phyloP scores from a whole-genome alignment of 2,888 invertebrate species.

The Hypena proboscidalis region DNA sequence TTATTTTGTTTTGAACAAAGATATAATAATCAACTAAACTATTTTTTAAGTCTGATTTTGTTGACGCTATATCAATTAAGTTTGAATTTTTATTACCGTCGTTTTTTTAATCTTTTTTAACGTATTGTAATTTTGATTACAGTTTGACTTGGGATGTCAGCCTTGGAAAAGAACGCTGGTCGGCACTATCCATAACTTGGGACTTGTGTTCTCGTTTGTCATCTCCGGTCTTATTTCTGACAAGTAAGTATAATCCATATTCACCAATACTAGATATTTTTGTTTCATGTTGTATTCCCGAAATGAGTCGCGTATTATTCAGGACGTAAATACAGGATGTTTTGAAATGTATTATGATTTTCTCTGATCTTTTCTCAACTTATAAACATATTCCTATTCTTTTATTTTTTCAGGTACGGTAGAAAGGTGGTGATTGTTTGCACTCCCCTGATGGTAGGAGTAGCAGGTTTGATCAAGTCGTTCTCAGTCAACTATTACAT shows the following conservation, averaged over 20 bases:
- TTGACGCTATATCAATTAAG: too few species aligned
- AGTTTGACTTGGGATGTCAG: slow-evolving; percentile 89
- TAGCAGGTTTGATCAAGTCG: slow-evolving; percentile 88
- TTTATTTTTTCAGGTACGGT: slow-evolving; percentile 61
- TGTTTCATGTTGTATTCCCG: neutral
- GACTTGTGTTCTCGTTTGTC: slow-evolving; percentile 89
- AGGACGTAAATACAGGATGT: too few species aligned
- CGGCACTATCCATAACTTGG: slow-evolving; percentile 90
- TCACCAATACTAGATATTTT: neutral
- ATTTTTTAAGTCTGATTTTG: too few species aligned
- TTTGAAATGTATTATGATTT: too few species aligned
- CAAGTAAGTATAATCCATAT: slow-evolving; percentile 78
- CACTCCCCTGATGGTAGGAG: slow-evolving; percentile 82
- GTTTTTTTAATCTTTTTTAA: neutral
- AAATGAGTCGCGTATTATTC: too few species aligned
- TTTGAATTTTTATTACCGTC: too few species aligned
- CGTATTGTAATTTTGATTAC: slow-evolving; percentile 30
- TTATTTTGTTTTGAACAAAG: too few species aligned
- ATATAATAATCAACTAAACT: too few species aligned
- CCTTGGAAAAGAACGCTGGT: slow-evolving; percentile 90
- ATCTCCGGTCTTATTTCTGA: slow-evolving; percentile 90
- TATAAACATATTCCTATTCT: too few species aligned
- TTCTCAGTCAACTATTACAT: slow-evolving; percentile 88
- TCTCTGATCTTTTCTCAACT: too few species aligned
- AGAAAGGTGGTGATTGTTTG: slow-evolving; percentile 76